phyloP scores from a whole-genome alignment of 2,113 vertebrate genomes.

The Sander lucioperca region DNA sequence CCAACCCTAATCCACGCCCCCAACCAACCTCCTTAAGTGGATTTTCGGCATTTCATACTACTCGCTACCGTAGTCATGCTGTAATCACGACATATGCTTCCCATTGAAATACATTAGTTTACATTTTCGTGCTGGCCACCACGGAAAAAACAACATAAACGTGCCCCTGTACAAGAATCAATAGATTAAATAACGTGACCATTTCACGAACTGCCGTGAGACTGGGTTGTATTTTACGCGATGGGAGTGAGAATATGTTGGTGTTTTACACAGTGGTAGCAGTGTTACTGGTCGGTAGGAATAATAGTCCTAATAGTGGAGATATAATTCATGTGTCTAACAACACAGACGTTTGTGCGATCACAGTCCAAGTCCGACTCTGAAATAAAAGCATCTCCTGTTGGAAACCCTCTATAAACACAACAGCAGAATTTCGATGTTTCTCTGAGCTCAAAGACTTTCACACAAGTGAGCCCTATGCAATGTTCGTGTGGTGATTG shows the following conservation, averaged over 20 bases:
- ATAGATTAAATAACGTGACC: too few relatives aligned
- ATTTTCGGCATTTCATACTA: too few relatives aligned
- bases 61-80: too few relatives aligned
- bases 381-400: background rate
- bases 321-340: background rate
- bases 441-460: constrained; percentile 18
- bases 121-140: too few relatives aligned
- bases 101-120: too few relatives aligned
- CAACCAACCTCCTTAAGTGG: too few relatives aligned
- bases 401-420: constrained; percentile 12
- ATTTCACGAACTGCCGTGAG: too few relatives aligned
- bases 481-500: constrained; percentile 21
- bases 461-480: constrained; percentile 11
- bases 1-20: too few relatives aligned
- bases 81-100: too few relatives aligned
- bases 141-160: too few relatives aligned
- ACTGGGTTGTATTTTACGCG: too few relatives aligned
- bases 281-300: background rate
- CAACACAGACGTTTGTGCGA: background rate
- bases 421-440: background rate
- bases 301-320: background rate
- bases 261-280: background rate
- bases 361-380: background rate
- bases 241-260: background rate
- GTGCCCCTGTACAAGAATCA: too few relatives aligned